Evolutionary conservation across 1,140 invertebrate species (phyloP), one percentile per base, ranked within the genome.

Genomic region (Zaprionus vittiger): DNA sequence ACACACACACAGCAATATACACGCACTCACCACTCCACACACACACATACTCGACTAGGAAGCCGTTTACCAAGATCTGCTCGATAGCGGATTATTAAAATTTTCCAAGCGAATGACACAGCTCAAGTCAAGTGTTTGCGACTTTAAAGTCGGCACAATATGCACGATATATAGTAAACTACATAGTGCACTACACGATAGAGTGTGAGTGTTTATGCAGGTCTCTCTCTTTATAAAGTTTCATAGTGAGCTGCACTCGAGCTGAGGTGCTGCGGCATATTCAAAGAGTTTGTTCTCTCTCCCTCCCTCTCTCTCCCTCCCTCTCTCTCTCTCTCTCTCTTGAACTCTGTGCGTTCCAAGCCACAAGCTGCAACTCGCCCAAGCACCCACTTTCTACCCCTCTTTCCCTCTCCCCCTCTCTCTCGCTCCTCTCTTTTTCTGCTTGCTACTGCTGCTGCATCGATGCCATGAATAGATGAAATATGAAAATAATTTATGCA

Each of bases 61-160:
- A 49, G 44, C 20, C 4, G 20, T 7, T 12, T 6, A 17, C 6
- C 41, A 59, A 76, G 24, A 61, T 55, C 73, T 56, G 74, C 76
- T 81, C 80, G 85, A 90, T 90, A 81, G 73, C 89, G 81, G 84
- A 89, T 90, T 89, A 89, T 89, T 89, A 89, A 89, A 89, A 85
- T 89, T 79, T 85, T 85, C 79, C 81, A 81, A 90, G 70, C 81
- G 85, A 90, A 74, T 81, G 80, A 69, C 71, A 78, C 73, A 68
- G 41, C 71, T 69, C 73, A 80, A 80, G 74, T 80, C 80, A 83
- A 86, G 82, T 85, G 68, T 67, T 80, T 31, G 47, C 17, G 41
- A 22, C 60, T 64, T 60, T 72, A 56, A 47, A 71, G 67, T 52
- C 20, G 20, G 47, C 20, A 12, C 20, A 49, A 49, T 44, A n/a